A percentile compares a stretch with the other conserved stretches of the same genome.
phyloP scores from a whole-genome alignment of 2,797 vertebrate species.

The Cyclopterus lumpus region DNA sequence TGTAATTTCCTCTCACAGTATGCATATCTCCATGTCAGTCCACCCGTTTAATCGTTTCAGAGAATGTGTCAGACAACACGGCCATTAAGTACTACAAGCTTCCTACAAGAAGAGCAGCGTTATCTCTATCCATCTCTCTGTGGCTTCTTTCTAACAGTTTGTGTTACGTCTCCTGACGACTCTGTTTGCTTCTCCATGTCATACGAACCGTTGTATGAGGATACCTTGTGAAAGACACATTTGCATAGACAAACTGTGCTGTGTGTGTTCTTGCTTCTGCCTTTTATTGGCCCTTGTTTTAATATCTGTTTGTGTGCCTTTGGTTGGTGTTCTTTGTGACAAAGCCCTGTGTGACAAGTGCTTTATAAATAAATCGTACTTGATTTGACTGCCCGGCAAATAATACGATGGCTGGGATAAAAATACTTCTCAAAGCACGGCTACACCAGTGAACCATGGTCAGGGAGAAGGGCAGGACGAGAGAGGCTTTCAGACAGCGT shows the following conservation, averaged over 20 bases:
- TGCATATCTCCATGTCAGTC: constrained; percentile 11
- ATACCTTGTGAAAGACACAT: background rate
- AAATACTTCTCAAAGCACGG: constrained; percentile 48
- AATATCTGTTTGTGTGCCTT: constrained; percentile 37
- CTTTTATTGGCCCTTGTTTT: constrained; percentile 20
- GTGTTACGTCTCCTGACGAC: constrained; percentile 10
- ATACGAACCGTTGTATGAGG: background rate
- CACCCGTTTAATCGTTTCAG: constrained; percentile 39
- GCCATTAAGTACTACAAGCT: constrained; percentile 12
- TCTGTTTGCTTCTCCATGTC: constrained; percentile 1
- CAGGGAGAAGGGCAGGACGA: constrained; percentile 34
- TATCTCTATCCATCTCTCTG: constrained; percentile 16
- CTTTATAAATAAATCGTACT: constrained; percentile 60
- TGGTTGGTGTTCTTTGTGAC: constrained; percentile 45
- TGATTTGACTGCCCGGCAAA: constrained; percentile 53
- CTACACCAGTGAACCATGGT: constrained; percentile 39
- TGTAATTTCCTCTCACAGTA: constrained; percentile 19
- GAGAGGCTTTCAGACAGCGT: constrained; percentile 36
- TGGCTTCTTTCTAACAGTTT: background rate
- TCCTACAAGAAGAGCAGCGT: constrained; percentile 12
- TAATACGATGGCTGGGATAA: constrained; percentile 50
- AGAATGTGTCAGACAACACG: constrained; percentile 25
- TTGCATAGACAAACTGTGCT: background rate
- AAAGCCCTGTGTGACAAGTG: constrained; percentile 52
- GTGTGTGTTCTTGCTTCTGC: constrained; percentile 15